A percentile compares a stretch with the other conserved stretches of the same genome.
Evolutionary conservation across 2,797 vertebrate genomes (phyloP).

Genomic region (Hapalemur alaotrensis): DNA sequence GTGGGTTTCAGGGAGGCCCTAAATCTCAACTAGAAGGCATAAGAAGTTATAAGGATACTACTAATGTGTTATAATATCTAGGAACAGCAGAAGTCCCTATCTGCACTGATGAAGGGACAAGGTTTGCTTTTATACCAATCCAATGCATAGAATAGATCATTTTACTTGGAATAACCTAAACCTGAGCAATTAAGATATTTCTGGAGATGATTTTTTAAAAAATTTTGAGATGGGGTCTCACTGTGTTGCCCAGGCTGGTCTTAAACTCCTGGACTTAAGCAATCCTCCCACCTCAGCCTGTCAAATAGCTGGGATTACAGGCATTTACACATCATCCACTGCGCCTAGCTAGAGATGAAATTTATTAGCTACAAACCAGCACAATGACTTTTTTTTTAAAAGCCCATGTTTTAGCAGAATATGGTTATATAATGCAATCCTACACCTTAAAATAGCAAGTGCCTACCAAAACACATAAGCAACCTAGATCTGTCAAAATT

Average conservation of each 20-base stretch:
- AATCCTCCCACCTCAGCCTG: neutral
- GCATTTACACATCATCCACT: neutral
- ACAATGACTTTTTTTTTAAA: neutral
- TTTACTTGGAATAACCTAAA: neutral
- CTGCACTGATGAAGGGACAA: neutral
- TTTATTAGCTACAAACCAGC: neutral
- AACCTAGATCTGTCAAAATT: neutral
- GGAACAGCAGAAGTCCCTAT: neutral
- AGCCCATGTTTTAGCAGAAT: constrained; percentile 12
- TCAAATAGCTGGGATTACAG: neutral
- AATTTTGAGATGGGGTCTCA: neutral
- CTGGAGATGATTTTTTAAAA: neutral
- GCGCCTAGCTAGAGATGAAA: neutral
- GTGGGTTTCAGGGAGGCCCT: neutral
- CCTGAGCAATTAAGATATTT: neutral
- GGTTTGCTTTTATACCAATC: neutral
- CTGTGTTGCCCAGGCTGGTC: neutral
- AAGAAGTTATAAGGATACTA: neutral
- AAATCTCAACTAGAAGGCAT: neutral
- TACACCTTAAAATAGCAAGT: constrained; percentile 19
- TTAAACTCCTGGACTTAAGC: neutral
- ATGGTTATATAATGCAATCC: neutral
- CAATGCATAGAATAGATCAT: neutral
- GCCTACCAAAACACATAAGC: neutral
- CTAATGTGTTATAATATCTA: neutral